Percentiles rank a stretch among this genome's conserved stretches.
These are phyloP conservation scores for Trichopoda pennipes DNA, from an alignment of 2,888 invertebrate genomes.

Conservation along the genomic window DNA sequence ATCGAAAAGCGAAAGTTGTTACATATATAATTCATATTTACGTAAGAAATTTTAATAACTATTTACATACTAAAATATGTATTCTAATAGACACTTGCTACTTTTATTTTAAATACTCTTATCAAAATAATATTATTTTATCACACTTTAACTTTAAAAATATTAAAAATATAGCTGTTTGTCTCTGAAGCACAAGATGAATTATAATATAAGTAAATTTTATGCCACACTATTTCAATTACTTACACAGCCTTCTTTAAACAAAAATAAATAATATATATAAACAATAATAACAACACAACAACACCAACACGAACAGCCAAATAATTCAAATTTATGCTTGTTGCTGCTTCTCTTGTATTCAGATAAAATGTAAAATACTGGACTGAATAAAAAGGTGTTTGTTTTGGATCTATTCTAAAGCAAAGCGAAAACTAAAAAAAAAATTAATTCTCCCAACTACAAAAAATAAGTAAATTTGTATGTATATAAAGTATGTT, in stretches of 20 bases:
- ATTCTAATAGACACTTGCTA: constrained; percentile 1
- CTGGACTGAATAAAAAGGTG: too few relatives aligned
- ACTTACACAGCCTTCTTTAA: neutral
- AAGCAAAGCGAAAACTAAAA: too few relatives aligned
- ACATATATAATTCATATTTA: constrained; percentile 42
- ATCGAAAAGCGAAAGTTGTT: constrained; percentile 47
- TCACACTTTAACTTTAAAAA: constrained; percentile 8
- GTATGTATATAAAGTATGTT: too few relatives aligned
- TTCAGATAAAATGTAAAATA: too few relatives aligned
- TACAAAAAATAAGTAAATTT: too few relatives aligned
- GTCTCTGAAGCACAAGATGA: constrained; percentile 51
- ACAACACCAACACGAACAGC: neutral
- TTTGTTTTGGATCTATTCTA: too few relatives aligned
- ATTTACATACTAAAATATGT: constrained; percentile 17
- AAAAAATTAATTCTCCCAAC: too few relatives aligned
- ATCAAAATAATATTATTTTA: constrained; percentile 29
- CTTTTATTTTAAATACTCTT: constrained; percentile 1
- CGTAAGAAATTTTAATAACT: constrained; percentile 17
- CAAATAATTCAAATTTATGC: too few relatives aligned
- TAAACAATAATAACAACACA: too few relatives aligned
- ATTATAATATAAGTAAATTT: constrained; percentile 25
- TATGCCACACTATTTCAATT: neutral
- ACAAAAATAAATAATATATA: too few relatives aligned
- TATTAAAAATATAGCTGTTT: constrained; percentile 40
- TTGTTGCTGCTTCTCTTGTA: too few relatives aligned